phyloP scores from a whole-genome alignment of 2,113 vertebrate genomes.

The Pica pica region DNA sequence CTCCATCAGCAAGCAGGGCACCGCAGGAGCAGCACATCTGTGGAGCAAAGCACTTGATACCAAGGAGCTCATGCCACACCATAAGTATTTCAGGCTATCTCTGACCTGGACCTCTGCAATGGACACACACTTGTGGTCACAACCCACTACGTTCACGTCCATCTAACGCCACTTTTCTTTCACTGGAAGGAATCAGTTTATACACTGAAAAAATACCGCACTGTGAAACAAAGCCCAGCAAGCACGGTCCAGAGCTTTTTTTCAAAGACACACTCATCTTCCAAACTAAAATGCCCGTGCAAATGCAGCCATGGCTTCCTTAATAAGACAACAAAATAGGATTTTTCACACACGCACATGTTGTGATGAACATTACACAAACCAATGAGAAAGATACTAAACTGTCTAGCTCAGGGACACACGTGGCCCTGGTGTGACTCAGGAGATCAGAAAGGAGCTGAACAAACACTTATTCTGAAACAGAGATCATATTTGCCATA shows the following conservation, averaged over 20 bases:
- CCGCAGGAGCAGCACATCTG: neutral
- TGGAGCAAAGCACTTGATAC: neutral
- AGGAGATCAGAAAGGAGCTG: neutral
- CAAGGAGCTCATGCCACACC: neutral
- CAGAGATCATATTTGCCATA: neutral
- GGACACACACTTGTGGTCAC: neutral
- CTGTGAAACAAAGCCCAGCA: neutral
- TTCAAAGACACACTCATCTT: neutral
- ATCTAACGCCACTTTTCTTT: neutral
- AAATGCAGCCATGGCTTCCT: neutral
- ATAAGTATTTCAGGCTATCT: fast-evolving
- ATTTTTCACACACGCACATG: neutral
- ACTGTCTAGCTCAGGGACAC: neutral
- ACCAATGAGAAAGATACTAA: neutral
- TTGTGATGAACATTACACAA: neutral
- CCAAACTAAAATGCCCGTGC: neutral
- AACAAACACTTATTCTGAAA: neutral
- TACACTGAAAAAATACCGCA: neutral
- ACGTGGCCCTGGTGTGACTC: neutral
- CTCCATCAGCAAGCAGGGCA: neutral
- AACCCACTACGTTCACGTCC: neutral
- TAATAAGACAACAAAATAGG: neutral
- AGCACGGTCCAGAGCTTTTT: neutral
- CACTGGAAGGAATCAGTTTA: neutral
- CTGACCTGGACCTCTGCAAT: neutral